Evolutionary conservation across 2,888 invertebrate species (phyloP), one percentile per base, ranked within the genome.

Genomic region (Monoplex corrugatus): DNA sequence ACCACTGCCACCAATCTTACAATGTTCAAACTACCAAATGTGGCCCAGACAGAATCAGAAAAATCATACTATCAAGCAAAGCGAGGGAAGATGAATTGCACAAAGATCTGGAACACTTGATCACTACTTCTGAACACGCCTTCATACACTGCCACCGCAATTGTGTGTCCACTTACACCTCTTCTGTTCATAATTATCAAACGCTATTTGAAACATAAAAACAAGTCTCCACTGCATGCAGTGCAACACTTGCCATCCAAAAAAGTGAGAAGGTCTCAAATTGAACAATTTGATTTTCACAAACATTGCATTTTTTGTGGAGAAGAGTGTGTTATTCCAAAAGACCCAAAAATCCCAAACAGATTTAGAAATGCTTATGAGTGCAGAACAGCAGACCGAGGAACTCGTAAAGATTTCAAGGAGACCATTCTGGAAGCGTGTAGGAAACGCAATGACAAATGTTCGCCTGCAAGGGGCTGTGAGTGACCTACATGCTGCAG

Each of bases 401-500:
- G 32, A 84, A 28, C 19, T 0, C 43, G n/a, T 0, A 84, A 45
- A 84, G 44, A 10, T 32, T 44, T 45, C 84, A 84, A 84, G n/a
- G 84, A 84, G 44, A 16, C 0, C 1, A 84, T 43, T 13, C 44
- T 44, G 45, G 32, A 84, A 44, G 44, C 16, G n/a, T 40, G 44
- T 32, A 84, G 44, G 45, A 45, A 40, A 44, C 28, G 84, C 10
- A 45, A n/a, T 32, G 84, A 84, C 84, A 84, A 40, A 84, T 32
- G 13, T 44, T 45, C 87, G 87, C 28, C 35, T 87, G 32, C 35
- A 87, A 82, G 82, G 63, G 16, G 90, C 91, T 50, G 82, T 92
- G 0, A 92, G 91, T 68, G 91, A 90, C 78, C 80, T 91, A 1
- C 91, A 91, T 91, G 91, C 91, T 57, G 90, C 89, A 23, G 91